Base-by-base conservation (phyloP, 2,797 vertebrate genomes). In the Malacoraja senta region DNA sequence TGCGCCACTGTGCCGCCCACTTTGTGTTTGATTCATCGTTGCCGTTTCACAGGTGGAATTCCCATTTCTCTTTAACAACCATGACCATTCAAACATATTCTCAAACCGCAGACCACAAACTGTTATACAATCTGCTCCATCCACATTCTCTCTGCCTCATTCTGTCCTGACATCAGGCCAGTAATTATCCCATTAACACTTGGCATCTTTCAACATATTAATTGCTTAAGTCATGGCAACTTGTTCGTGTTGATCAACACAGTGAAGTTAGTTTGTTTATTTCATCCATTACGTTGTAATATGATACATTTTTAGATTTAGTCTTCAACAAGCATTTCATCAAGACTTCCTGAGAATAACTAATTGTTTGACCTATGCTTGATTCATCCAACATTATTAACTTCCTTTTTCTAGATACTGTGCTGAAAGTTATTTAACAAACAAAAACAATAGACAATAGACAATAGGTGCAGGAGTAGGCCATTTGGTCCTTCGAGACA, bases 131-230 rank as follows among this genome's bases (percentile, higher is more conserved):
- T 76, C 90, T 92, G 90, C 53, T 92, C 68, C 29, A 26, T 19
- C 38, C 38, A 71, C 35, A 24, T 72, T 44, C 76, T 38, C 90
- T 26, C 13, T 58, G 21, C 15, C 71, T 76, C 90, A 71, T 72
- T 58, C 71, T 76, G 90, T 76, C 76, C 38, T 6, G 24, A 92
- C 74, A 76, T 92, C 71, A 74, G 90, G 90, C 71, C 17, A 74
- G 9, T 26, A 53, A 58, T 88, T 24, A 92, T 58, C 44, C 35
- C 76, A n/a, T 92, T 92, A 92, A 29, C 35, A 29, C 38, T 92
- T 92, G 90, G 90, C 90, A 92, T 92, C 76, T 71, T 29, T 24
- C 26, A 76, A 35, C 26, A 53, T 92, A 91, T 92, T 76, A 72
- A 92, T 92, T 92, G 44, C 21, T 74, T 0, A 6, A 58, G 26